Evolutionary conservation across 2,113 vertebrate species (phyloP), one percentile per base, ranked within the genome.

Genomic region (Corydoras maculifer): DNA sequence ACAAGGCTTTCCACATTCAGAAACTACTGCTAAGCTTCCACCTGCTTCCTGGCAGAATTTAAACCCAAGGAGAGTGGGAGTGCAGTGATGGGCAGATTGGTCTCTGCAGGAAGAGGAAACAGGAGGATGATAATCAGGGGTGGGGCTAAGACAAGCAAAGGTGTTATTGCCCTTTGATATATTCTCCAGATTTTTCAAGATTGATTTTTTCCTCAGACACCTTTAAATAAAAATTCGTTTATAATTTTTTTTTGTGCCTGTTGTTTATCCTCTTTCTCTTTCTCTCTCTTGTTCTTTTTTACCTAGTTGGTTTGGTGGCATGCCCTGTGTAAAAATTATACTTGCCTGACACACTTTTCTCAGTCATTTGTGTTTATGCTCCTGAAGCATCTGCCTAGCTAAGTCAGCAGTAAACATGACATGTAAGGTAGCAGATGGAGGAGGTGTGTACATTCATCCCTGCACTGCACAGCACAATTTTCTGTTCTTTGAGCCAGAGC

Each of bases 71-170:
- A 67, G 82, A 48, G 80, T 79, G 84, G 67, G 74, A 74, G 83
- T 79, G 78, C 31, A 32, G 82, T 82, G 80, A 83, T 78, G 62
- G 65, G 78, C 87, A 88, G 88, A 90, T 88, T 87, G 87, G 80
- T 54, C 87, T 78, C 85, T 80, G 86, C 82, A 73, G 85, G 87
- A 53, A 12, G 54, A 69, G 69, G 60, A 54, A 48, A 67, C 53
- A 73, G 62, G 31, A 69, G 60, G 48, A 60, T 43, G 7, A 43
- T 43, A 43, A 43, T 43, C 35, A 8, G 35, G 35, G 35, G 35
- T 43, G 4, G 35, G 35, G 35, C 35, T 43, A 43, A 43, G 35
- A 8, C 51, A 67, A 65, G 48, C 49, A 73, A 4, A 72, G 74
- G 65, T 70, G 76, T 76, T 81, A 51, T 64, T 14, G 9, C 51